Evolutionary conservation across 2,888 invertebrate species (phyloP).

Genomic region (Drosophila yooni): DNA sequence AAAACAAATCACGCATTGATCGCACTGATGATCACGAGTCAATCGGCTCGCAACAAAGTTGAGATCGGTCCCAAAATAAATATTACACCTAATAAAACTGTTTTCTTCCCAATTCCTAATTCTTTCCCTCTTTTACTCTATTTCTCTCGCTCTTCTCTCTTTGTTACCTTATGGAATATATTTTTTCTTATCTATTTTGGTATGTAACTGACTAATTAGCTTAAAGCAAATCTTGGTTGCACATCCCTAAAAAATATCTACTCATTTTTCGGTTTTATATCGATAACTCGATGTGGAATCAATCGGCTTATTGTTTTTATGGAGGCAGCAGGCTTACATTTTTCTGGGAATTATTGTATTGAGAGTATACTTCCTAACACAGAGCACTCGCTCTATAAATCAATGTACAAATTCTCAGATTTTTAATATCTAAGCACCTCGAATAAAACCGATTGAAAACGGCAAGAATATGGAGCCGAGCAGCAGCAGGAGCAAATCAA

Average conservation of each 20-base stretch:
- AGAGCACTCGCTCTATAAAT: constrained; percentile 5
- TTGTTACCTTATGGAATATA: neutral
- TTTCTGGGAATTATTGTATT: neutral
- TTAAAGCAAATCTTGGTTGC: neutral
- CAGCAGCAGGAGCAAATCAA: constrained; percentile 14
- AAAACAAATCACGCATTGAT: constrained; percentile 1
- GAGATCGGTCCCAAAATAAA: neutral
- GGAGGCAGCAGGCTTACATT: constrained; percentile 29
- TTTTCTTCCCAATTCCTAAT: neutral
- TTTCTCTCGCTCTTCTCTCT: neutral
- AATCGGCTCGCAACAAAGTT: neutral
- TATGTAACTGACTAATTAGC: neutral
- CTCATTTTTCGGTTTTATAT: neutral
- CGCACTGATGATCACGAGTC: neutral
- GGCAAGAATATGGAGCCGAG: neutral
- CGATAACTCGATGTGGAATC: neutral
- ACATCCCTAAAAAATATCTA: neutral
- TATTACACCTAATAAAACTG: neutral
- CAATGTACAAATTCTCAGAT: constrained; percentile 15
- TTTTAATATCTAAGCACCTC: neutral
- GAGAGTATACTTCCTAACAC: too few species aligned
- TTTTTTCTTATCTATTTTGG: neutral
- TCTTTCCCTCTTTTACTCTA: too few species aligned
- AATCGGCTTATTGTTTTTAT: neutral
- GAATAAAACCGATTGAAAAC: constrained; percentile 6